Base-by-base conservation (phyloP, 2,888 invertebrate species). In the Cryptus viduatorius region DNA sequence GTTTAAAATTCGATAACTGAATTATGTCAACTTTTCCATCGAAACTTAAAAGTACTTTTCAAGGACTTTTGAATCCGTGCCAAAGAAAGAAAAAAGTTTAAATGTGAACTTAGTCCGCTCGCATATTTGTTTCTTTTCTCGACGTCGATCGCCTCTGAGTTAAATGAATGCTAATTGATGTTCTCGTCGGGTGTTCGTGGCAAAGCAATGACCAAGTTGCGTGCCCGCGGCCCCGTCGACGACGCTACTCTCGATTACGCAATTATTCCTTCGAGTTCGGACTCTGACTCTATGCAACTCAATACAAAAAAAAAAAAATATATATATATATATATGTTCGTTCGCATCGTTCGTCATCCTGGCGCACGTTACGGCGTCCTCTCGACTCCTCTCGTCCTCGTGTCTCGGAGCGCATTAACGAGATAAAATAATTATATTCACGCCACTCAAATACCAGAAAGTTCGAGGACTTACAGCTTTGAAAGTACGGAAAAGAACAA, bases 391-490 rank as follows among this genome's bases (percentile, higher is more conserved):
- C 37, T 24, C 59, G 10, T 12, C 8, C 53, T 16, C 53, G 19
- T 29, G 24, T 59, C 59, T 19, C 29, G 10, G 59, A 24, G 19
- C 4, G 10, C 12, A 10, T 14, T 12, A 59, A 59, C 59, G 59
- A 59, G 59, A 59, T 24, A 14, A 24, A 59, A 59, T 59, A 29
- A 59, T 59, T 59, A 14, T 59, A 29, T 59, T 59, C 59, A 12
- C 59, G 59, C 29, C 12, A 19, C 29, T 29, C 59, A 29, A 24
- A 59, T 12, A 24, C 29, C 37, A 37, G 37, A 37, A 24, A 19
- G 8, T 59, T 59, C 29, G 14, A 14, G 53, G 53, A 53, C 53
- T 5, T 19, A 29, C 10, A 59, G 12, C 12, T 48, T 12, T 1
- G 5, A 31, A 14, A 31, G 14, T 29, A 31, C 4, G 14, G 29